Conservation (phyloP, 2,888 invertebrate species). For the Fragum fragum region DNA sequence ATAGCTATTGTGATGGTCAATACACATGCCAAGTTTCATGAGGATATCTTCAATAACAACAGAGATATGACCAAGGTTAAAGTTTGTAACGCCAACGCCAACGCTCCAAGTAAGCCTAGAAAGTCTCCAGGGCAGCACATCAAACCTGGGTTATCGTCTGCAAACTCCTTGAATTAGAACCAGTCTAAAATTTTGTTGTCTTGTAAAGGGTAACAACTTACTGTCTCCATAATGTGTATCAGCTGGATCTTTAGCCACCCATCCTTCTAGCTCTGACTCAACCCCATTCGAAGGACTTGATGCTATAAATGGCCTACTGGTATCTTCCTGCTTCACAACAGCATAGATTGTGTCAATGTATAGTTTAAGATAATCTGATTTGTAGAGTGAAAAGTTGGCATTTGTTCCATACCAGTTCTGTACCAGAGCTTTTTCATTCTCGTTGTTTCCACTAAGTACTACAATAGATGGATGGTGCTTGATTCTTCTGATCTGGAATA, state of each 20-base stretch:
- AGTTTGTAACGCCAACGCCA: too few species aligned
- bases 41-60: too few species aligned
- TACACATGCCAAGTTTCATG: too few species aligned
- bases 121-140: too few species aligned
- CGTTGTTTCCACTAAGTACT: constrained; percentile 98
- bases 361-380: constrained; percentile 92
- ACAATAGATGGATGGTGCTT: constrained; percentile 95
- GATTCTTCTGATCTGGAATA: constrained; percentile 89
- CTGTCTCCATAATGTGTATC: constrained; percentile 93
- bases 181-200: too few species aligned
- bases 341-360: constrained; percentile 86
- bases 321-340: constrained; percentile 76
- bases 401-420: constrained; percentile 90
- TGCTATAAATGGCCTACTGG: constrained; percentile 91
- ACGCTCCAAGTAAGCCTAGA: too few species aligned
- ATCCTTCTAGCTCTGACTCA: constrained; percentile 89
- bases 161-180: too few species aligned
- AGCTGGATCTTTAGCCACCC: constrained; percentile 93
- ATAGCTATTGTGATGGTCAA: too few species aligned
- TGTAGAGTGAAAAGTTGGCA: constrained; percentile 91
- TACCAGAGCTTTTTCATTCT: constrained; percentile 96
- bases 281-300: constrained; percentile 93
- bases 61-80: too few species aligned
- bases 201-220: too few species aligned
- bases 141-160: too few species aligned